A percentile compares a stretch with the other conserved stretches of the same genome.
phyloP scores from a whole-genome alignment of 2,113 vertebrate species.

The Brachyhypopomus occidentalis region DNA sequence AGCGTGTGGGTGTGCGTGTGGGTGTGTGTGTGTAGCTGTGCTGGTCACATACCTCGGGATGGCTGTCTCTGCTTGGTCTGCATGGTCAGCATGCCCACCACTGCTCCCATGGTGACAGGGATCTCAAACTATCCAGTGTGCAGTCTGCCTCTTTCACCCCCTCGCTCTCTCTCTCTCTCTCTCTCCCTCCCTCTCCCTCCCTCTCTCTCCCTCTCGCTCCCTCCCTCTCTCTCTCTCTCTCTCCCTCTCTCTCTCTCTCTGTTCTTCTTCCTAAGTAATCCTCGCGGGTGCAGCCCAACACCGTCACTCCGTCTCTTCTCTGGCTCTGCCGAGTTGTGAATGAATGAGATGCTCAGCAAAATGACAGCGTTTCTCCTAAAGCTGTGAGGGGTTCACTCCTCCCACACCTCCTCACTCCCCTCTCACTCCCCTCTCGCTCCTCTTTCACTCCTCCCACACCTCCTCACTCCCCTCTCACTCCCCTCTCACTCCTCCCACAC shows the following conservation, averaged over 20 bases:
- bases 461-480: too few relatives aligned
- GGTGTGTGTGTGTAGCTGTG: conserved; percentile 1
- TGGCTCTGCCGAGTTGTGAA: too few relatives aligned
- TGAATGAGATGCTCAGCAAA: too few relatives aligned
- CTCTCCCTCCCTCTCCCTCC: background rate
- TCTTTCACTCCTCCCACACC: background rate
- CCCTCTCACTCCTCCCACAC: background rate
- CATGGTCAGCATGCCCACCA: conserved; percentile 96
- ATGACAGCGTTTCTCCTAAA: too few relatives aligned
- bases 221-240: background rate
- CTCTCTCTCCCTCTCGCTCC: background rate
- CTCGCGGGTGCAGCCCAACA: too few relatives aligned
- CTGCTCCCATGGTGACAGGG: conserved; percentile 89
- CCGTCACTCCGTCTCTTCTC: too few relatives aligned
- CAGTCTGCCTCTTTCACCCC: background rate
- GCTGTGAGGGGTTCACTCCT: too few relatives aligned
- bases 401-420: too few relatives aligned
- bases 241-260: background rate
- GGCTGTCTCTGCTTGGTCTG: conserved; percentile 96
- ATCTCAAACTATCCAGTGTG: conserved; percentile 60
- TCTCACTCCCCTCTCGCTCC: background rate
- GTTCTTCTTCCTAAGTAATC: too few relatives aligned
- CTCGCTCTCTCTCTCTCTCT: background rate
- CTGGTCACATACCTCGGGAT: conserved; percentile 86
- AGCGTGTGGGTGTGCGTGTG: too few relatives aligned